Percentiles rank a stretch among this genome's conserved stretches.
Conservation (phyloP, 2,113 vertebrate genomes). For the Globicephala melas region DNA sequence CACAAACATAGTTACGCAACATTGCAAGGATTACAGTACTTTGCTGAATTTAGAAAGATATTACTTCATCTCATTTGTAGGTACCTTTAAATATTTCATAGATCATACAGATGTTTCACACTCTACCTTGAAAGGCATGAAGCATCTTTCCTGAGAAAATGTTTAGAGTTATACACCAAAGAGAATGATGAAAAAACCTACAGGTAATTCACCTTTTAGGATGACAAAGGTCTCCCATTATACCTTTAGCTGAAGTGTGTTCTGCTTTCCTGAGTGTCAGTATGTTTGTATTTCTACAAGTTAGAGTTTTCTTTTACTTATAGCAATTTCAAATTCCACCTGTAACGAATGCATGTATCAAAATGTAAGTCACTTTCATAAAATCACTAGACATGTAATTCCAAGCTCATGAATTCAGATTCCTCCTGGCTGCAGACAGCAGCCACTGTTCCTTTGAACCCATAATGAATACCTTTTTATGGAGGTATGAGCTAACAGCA, state of each 20-base stretch:
- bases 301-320: neutral
- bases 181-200: neutral
- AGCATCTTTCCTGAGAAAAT: conserved; percentile 28
- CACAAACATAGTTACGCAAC: neutral
- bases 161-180: neutral
- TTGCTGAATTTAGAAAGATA: neutral
- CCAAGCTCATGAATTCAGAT: neutral
- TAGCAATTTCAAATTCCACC: neutral
- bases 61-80: neutral
- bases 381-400: neutral
- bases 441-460: neutral
- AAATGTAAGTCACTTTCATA: neutral
- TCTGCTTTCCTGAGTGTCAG: neutral
- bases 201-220: neutral
- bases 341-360: neutral
- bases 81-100: conserved; percentile 1
- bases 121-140: neutral
- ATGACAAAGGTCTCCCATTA: neutral
- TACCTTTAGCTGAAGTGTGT: neutral
- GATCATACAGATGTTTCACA: conserved; percentile 36
- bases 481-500: neutral
- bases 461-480: neutral
- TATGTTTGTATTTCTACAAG: neutral
- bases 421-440: neutral
- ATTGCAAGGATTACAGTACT: neutral